phyloP scores from a whole-genome alignment of 2,888 invertebrate species.

The Rotaria sp. region DNA sequence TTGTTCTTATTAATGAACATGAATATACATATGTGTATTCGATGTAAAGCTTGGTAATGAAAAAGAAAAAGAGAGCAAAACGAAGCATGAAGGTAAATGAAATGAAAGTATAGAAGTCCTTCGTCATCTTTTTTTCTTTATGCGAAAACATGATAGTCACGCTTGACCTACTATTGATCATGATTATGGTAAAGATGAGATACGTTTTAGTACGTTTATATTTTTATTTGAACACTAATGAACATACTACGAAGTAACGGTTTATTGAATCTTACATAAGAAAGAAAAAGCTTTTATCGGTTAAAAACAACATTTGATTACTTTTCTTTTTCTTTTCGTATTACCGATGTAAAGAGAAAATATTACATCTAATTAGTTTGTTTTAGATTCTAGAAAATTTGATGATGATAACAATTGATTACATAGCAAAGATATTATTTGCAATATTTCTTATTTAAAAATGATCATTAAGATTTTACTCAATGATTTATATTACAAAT shows the following conservation, averaged over 20 bases:
- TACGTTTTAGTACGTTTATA: neutral
- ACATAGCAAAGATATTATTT: too few species aligned
- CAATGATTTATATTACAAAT: too few species aligned
- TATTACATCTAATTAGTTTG: too few species aligned
- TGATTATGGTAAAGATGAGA: neutral
- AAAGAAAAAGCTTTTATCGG: neutral
- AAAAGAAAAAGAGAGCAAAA: neutral
- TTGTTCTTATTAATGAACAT: neutral
- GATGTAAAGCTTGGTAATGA: neutral
- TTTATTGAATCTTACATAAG: neutral
- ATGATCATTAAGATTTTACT: too few species aligned
- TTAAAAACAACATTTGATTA: neutral
- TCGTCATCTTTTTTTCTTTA: neutral
- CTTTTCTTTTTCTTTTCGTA: too few species aligned
- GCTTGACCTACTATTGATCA: neutral
- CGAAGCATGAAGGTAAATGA: conserved; percentile 12
- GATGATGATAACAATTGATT: too few species aligned
- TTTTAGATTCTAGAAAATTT: too few species aligned
- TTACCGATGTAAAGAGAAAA: too few species aligned
- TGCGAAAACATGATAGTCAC: neutral
- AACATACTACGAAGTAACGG: neutral
- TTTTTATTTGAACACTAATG: neutral
- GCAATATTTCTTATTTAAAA: too few species aligned
- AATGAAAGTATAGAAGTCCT: neutral
- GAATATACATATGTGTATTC: neutral